Evolutionary conservation across 2,888 invertebrate species (phyloP).

Genomic region (Crioceris asparagi): DNA sequence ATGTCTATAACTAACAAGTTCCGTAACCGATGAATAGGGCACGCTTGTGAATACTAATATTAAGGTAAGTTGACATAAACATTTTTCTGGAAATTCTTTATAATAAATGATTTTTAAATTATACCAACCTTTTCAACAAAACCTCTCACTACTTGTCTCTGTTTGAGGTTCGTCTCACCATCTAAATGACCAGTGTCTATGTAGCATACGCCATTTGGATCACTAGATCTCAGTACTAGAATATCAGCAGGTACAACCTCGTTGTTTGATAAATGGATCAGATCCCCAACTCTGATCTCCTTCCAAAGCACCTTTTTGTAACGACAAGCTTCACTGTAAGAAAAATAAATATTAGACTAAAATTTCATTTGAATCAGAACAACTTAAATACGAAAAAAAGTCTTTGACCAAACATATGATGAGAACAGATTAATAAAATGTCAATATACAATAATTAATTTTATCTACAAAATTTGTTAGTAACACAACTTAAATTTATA

Average conservation of each 20-base stretch:
- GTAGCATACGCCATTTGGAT: slow-evolving; percentile 80
- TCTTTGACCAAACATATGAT: too few relatives aligned
- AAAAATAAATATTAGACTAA: too few relatives aligned
- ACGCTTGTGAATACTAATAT: too few relatives aligned
- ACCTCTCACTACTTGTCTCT: slow-evolving; percentile 73
- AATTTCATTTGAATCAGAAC: too few relatives aligned
- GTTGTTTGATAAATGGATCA: slow-evolving; percentile 92
- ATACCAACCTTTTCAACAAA: slow-evolving; percentile 60
- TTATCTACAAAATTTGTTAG: too few relatives aligned
- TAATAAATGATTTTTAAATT: neutral
- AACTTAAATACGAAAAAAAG: too few relatives aligned
- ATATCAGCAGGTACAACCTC: slow-evolving; percentile 95
- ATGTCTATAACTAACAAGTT: too few relatives aligned
- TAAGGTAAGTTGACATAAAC: too few relatives aligned
- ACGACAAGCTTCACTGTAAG: slow-evolving; percentile 60
- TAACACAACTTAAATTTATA: too few relatives aligned
- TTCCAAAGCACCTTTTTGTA: slow-evolving; percentile 84
- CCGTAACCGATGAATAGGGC: too few relatives aligned
- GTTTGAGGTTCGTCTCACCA: slow-evolving; percentile 92
- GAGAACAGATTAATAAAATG: too few relatives aligned
- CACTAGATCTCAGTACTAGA: slow-evolving; percentile 77
- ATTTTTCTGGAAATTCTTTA: neutral
- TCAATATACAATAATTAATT: too few relatives aligned
- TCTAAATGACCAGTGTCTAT: slow-evolving; percentile 95
- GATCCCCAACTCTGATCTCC: slow-evolving; percentile 84